phyloP scores from a whole-genome alignment of 1,140 invertebrate genomes.

The Drosophila lacertosa region DNA sequence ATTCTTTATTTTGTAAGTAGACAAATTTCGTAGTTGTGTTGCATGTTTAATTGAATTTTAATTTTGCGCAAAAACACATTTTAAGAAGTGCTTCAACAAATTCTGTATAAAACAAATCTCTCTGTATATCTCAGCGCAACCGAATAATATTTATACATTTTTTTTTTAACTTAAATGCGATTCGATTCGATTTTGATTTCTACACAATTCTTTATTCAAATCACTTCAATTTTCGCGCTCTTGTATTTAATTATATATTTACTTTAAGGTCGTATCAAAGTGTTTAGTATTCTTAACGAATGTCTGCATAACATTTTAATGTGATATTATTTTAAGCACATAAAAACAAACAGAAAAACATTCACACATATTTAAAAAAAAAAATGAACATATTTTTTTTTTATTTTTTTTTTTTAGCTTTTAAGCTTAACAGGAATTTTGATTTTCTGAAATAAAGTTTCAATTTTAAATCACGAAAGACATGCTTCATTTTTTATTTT shows the following conservation, averaged over 20 bases:
- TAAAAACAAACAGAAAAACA: slow-evolving; percentile 24
- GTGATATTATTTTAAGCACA: slow-evolving; percentile 83
- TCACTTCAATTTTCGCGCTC: slow-evolving; percentile 37
- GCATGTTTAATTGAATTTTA: slow-evolving; percentile 30
- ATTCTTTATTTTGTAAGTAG: slow-evolving; percentile 36
- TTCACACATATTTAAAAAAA: slow-evolving; percentile 31
- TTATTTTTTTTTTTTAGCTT: slow-evolving; percentile 34
- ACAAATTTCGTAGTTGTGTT: slow-evolving; percentile 34
- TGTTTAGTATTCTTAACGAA: slow-evolving; percentile 42
- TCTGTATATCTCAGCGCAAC: slow-evolving; percentile 43
- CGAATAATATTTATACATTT: slow-evolving; percentile 30
- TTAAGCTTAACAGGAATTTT: slow-evolving; percentile 39
- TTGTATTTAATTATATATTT: slow-evolving; percentile 33
- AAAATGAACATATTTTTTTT: slow-evolving; percentile 12
- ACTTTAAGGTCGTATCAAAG: slow-evolving; percentile 50
- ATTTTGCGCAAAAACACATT: slow-evolving; percentile 18
- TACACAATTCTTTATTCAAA: slow-evolving; percentile 1
- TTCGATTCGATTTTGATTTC: no score
- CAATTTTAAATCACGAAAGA: slow-evolving; percentile 17
- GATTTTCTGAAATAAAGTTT: slow-evolving; percentile 58
- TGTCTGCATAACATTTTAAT: slow-evolving; percentile 61
- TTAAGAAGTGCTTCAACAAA: background rate
- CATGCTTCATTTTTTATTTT: slow-evolving; percentile 6
- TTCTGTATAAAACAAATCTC: slow-evolving; percentile 26
- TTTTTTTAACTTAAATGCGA: no score